These are phyloP conservation scores for Heterotis niloticus DNA, from an alignment of 2,113 vertebrate species.

Conservation along the genomic window DNA sequence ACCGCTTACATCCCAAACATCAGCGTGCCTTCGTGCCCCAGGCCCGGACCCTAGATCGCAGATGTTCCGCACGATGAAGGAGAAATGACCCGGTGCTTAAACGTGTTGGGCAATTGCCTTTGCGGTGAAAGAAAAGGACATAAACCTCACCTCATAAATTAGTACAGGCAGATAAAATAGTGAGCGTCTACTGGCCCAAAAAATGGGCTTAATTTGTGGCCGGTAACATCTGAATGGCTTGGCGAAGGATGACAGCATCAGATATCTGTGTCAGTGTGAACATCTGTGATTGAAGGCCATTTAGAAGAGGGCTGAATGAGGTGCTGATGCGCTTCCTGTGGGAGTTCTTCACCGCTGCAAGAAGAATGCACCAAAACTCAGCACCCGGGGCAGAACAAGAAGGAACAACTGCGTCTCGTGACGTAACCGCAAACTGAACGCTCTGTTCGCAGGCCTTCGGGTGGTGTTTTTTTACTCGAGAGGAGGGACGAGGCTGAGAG, in stretches of 20 bases:
- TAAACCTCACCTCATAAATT: constrained; percentile 1
- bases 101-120: neutral
- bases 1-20: neutral
- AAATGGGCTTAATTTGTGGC: neutral
- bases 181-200: neutral
- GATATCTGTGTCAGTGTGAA: neutral
- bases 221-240: constrained; percentile 1
- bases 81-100: neutral
- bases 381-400: constrained; percentile 22
- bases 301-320: neutral
- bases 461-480: constrained; percentile 26
- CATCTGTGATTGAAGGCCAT: neutral
- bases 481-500: neutral
- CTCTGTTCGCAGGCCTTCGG: constrained; percentile 33
- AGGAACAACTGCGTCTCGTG: constrained; percentile 22
- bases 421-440: constrained; percentile 21
- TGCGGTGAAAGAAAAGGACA: neutral
- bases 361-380: constrained; percentile 19
- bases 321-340: neutral
- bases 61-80: neutral
- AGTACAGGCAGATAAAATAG: neutral
- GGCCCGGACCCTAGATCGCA: too few species aligned
- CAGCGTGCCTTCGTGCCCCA: too few species aligned
- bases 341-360: constrained; percentile 1
- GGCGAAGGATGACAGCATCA: constrained; percentile 5